Percentiles rank a stretch among this genome's conserved stretches.
Conservation (phyloP, 2,113 vertebrate genomes). For the Odobenus rosmarus region DNA sequence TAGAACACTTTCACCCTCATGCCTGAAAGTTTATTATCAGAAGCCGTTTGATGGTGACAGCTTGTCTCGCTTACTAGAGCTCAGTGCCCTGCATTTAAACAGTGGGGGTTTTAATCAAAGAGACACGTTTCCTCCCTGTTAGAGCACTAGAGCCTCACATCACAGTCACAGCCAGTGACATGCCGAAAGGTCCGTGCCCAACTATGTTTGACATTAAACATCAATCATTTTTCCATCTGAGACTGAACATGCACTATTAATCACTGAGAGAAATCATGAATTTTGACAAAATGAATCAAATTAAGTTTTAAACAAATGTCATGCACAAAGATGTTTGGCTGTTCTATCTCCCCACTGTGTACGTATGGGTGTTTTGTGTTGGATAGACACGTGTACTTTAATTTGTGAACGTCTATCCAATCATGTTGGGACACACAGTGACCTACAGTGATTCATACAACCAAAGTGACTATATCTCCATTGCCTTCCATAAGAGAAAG, state of each 20-base stretch:
- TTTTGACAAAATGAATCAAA: conserved; percentile 56
- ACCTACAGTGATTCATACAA: no score
- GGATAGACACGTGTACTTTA: neutral
- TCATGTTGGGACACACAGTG: neutral
- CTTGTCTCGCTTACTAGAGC: neutral
- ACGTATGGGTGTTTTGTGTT: neutral
- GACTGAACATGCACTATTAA: neutral
- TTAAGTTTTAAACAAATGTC: conserved; percentile 50
- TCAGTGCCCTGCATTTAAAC: neutral
- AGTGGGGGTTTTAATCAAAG: conserved; percentile 24
- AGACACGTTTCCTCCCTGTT: conserved; percentile 12
- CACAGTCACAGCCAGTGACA: neutral
- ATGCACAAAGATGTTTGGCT: neutral
- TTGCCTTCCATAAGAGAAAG: neutral
- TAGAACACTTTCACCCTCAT: neutral
- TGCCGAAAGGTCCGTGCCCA: neutral
- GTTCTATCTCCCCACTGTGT: neutral
- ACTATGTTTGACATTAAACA: neutral
- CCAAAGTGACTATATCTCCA: neutral
- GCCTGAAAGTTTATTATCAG: neutral
- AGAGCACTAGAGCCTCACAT: neutral
- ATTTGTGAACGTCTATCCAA: neutral
- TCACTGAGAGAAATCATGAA: neutral
- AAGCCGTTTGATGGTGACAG: neutral
- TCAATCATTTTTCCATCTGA: conserved; percentile 46